Conservation (phyloP, 2,113 vertebrate species). For the Oxyruncus cristatus region DNA sequence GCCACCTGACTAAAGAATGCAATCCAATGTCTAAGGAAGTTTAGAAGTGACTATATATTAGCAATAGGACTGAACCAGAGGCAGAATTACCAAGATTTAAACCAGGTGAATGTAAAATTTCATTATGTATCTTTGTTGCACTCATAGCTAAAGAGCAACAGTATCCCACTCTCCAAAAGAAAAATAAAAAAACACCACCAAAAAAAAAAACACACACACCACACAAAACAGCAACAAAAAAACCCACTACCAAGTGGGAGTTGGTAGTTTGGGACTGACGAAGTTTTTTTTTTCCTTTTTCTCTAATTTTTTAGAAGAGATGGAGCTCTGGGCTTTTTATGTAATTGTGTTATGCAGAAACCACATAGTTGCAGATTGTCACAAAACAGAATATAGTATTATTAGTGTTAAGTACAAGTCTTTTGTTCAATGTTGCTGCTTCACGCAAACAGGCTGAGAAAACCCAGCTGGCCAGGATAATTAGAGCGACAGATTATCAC, state of each 20-base stretch:
- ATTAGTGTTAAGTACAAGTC: neutral
- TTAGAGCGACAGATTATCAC: constrained; percentile 56
- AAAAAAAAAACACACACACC: neutral
- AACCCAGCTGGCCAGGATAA: constrained; percentile 52
- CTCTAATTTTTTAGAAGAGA: neutral
- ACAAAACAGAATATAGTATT: neutral
- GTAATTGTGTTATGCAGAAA: neutral
- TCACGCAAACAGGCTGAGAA: constrained; percentile 38
- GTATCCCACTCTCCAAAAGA: neutral
- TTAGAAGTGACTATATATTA: neutral
- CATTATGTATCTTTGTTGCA: neutral
- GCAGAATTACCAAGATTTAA: neutral
- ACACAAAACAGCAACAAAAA: neutral
- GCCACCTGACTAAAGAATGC: constrained; percentile 47
- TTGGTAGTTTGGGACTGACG: neutral
- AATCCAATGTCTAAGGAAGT: neutral
- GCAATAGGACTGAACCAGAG: neutral
- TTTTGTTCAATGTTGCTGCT: constrained; percentile 5
- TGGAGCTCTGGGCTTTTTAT: neutral
- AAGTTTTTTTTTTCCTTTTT: neutral
- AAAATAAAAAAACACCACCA: neutral
- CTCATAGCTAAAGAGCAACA: neutral
- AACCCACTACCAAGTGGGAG: neutral
- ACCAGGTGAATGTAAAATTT: neutral
- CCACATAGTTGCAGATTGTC: neutral